Base-by-base conservation (phyloP, 2,113 vertebrate genomes). In the Engraulis encrasicolus region DNA sequence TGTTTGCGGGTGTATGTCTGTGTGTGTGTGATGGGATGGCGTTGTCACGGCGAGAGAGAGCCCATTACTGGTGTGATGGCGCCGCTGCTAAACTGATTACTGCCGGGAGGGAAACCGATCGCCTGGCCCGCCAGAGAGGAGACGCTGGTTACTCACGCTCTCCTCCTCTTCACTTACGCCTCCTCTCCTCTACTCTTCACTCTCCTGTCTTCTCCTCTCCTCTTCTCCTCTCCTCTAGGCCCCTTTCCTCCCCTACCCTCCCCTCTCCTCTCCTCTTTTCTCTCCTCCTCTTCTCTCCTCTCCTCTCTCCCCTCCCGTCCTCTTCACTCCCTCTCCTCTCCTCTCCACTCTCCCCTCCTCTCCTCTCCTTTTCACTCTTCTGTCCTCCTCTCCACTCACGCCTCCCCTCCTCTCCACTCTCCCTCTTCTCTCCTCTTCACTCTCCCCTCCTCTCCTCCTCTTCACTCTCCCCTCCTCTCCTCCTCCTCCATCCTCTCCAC, bases 41-140 rank as follows among this genome's bases (percentile, higher is more conserved):
- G 93, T 91, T 94, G 94, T 93, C 95, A 95, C 82, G 89, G 80
- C 86, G 77, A 86, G 88, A 91, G 88, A 91, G 88, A 88, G 85
- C 20, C 88, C 78, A 83, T 88, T 86, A 19, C 52, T 83, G 77
- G 86, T 40, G 78, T 91, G 87, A 89, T 87, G 81, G 86, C 84
- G 88, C 89, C 86, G 78, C 83, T 86, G 89, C 89, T 89, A 86
- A 89, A 89, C 88, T 89, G 89, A 91, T 93, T 90, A 88, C 87
- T 86, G 81, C 82, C 85, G 86, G 85, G 82, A 81, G 82, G 88
- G 84, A 89, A 90, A 87, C 54, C 78, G 79, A 80, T 89, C 36
- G 80, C 82, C n/a, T n/a, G 15, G 58, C 58, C 58, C n/a, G 11
- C n/a, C 27, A 11, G n/a, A 66, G 58, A 6, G 54, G 0, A 6